phyloP scores from a whole-genome alignment of 2,113 vertebrate genomes.

The Alexandromys fortis region DNA sequence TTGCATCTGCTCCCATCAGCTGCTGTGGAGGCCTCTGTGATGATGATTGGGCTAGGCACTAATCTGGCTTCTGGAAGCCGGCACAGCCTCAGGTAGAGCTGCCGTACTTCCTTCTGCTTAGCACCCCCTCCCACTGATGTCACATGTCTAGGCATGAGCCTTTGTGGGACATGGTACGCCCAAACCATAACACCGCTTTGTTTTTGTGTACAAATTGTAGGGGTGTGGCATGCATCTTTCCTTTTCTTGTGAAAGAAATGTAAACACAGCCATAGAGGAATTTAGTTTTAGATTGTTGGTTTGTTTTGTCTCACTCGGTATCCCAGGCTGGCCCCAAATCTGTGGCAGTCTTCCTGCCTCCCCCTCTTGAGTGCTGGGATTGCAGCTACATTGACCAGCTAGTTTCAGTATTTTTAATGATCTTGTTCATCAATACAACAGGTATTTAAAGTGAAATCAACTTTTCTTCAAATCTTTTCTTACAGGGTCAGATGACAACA shows the following conservation, averaged over 20 bases:
- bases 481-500: constrained; percentile 94
- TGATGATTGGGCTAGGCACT: neutral
- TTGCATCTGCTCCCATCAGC: neutral
- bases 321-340: neutral
- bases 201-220: neutral
- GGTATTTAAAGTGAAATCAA: constrained; percentile 42
- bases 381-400: neutral
- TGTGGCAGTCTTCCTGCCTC: neutral
- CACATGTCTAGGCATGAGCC: neutral
- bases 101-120: neutral
- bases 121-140: neutral
- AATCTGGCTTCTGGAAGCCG: neutral
- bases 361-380: neutral
- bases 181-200: neutral
- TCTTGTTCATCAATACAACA: constrained; percentile 25
- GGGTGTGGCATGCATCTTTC: neutral
- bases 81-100: neutral
- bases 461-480: constrained; percentile 44
- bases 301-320: neutral
- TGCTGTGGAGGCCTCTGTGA: neutral
- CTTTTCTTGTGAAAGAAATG: neutral
- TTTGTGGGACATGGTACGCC: neutral
- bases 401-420: constrained; percentile 31
- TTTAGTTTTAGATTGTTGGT: neutral
- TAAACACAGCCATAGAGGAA: neutral